These are phyloP conservation scores for Drosophila arizonae DNA, from an alignment of 1,140 invertebrate species.

Conservation along the genomic window DNA sequence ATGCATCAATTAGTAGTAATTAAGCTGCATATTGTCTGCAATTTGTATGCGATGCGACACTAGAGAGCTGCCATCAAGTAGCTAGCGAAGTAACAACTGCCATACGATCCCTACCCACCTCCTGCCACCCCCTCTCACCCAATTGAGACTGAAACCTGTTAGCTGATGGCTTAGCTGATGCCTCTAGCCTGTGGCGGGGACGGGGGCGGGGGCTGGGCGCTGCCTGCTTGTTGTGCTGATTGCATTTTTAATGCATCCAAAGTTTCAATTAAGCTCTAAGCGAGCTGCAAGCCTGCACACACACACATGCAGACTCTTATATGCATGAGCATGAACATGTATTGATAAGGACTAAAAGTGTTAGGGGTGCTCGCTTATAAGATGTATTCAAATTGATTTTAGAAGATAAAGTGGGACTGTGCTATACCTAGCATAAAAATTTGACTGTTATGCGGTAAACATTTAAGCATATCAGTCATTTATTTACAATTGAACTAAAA, in stretches of 20 bases:
- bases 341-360: background rate
- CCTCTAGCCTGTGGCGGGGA: background rate
- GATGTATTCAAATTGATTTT: no score
- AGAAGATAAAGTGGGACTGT: no score
- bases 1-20: constrained; percentile 82
- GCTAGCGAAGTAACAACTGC: constrained; percentile 13
- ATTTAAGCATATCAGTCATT: no score
- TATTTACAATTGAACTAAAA: no score
- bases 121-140: constrained; percentile 13
- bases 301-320: background rate
- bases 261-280: constrained; percentile 68
- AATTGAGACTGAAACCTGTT: constrained; percentile 50
- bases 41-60: constrained; percentile 71
- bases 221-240: constrained; percentile 66
- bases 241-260: constrained; percentile 75
- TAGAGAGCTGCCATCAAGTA: constrained; percentile 40
- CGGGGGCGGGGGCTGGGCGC: background rate
- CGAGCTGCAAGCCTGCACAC: constrained; percentile 1
- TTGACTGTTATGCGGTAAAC: no score
- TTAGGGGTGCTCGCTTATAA: background rate
- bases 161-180: constrained; percentile 24
- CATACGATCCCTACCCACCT: background rate
- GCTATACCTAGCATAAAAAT: no score
- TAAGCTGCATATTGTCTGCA: constrained; percentile 81
- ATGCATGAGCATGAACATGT: background rate